Evolutionary conservation across 64 coral and sea anemone species (phyloP).

Genomic region (Montipora efflorescens): DNA sequence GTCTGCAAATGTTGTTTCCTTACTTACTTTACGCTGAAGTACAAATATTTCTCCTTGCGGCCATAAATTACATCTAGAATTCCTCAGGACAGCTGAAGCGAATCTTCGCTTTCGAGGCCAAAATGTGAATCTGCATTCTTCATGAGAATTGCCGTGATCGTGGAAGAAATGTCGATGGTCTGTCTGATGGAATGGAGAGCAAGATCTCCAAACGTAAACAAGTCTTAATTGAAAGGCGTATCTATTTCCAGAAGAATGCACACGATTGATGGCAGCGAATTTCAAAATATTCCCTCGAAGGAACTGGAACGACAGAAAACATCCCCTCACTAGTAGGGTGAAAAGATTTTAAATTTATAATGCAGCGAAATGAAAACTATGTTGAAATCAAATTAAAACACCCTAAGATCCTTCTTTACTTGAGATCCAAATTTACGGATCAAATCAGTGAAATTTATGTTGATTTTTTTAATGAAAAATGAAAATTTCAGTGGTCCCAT

Average conservation of each 20-base stretch:
- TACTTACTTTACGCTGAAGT: not conserved
- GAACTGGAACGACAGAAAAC: not conserved
- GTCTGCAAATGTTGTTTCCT: not conserved
- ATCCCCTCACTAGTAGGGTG: not conserved
- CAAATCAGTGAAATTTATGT: too few relatives aligned
- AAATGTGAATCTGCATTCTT: not conserved
- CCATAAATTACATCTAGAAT: not conserved
- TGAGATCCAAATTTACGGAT: too few relatives aligned
- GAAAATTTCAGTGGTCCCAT: not conserved
- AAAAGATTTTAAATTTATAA: not conserved
- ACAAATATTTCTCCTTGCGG: not conserved
- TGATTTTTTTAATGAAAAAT: not conserved
- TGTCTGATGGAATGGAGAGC: slow-evolving; percentile 3
- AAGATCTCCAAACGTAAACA: slow-evolving; percentile 16
- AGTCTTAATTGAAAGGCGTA: not conserved
- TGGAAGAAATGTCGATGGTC: slow-evolving; percentile 1
- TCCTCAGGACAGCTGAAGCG: not conserved
- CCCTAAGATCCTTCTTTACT: too few relatives aligned
- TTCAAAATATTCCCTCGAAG: not conserved
- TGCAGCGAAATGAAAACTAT: not conserved
- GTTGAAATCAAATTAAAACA: not conserved
- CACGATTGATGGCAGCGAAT: not conserved
- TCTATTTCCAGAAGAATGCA: not conserved
- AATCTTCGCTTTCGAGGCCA: not conserved
- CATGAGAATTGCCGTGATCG: not conserved